Evolutionary conservation across 2,888 invertebrate genomes (phyloP), one percentile per base, ranked within the genome.

Genomic region (Meta bourneti): DNA sequence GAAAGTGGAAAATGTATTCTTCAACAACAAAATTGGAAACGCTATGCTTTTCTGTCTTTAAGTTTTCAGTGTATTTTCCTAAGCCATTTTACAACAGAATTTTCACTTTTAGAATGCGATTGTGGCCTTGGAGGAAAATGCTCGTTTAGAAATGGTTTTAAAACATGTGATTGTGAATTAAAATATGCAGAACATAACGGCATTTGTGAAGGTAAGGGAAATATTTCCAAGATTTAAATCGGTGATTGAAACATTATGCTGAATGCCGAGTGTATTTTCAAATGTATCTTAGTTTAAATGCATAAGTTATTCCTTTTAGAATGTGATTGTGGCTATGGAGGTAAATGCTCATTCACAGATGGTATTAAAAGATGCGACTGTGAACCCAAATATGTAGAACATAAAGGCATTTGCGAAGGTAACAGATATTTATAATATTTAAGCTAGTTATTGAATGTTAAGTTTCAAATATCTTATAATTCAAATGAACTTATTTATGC

Each of bases 321-420:
- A 16, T 85, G 85, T 20, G 48, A 48, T 20, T 85, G 85, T 69
- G 85, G 85, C 2, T 11, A 16, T 6, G 16, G n/a, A 13, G 48
- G 75, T 0, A 6, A 34, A 9, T 85, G 85, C 69, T 11, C 48
- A 1, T 85, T 77, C 19, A n/a, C 16, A 0, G 49, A 19, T 6
- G 69, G n/a, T 7, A 19, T 19, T 20, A 85, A 85, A 49, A 13
- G 6, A n/a, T 85, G 85, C 20, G 7, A 69, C 7, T 85, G 85
- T 11, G n/a, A 19, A 49, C 6, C 54, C 13, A 75, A 61, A 16
- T 77, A 69, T 69, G 69, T 49, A 6, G 61, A 77, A n/a, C 69
- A 34, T 13, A 69, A 77, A 19, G 77, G 77, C 16, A 20, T 8
- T 9, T 85, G 85, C 7, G 48, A 49, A 61, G 49, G 85, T 85